phyloP scores from a whole-genome alignment of 2,888 invertebrate genomes.

The Cynaeus angustus region DNA sequence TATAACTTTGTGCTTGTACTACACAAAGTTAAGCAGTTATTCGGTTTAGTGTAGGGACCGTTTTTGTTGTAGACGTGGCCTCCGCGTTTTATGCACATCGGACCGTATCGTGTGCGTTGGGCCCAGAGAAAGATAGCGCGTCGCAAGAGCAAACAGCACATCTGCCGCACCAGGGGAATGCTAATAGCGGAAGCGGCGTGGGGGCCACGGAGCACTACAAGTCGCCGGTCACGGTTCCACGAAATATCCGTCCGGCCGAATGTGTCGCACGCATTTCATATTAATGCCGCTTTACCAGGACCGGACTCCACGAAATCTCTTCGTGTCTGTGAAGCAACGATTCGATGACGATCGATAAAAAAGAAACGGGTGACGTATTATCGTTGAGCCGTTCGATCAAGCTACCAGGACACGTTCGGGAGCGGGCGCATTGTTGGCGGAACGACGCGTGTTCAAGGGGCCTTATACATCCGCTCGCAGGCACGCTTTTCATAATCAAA shows the following conservation, averaged over 20 bases:
- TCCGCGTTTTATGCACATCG: neutral
- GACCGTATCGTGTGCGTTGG: slow-evolving; percentile 19
- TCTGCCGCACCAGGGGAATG: slow-evolving; percentile 66
- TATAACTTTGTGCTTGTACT: no score
- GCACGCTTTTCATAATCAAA: slow-evolving; percentile 48
- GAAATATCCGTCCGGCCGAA: slow-evolving; percentile 53
- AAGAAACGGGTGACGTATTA: slow-evolving; percentile 39
- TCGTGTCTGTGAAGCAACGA: neutral
- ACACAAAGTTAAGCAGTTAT: no score
- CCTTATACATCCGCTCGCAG: slow-evolving; percentile 32
- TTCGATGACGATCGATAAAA: slow-evolving; percentile 18
- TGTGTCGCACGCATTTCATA: slow-evolving; percentile 50
- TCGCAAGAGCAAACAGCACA: slow-evolving; percentile 59
- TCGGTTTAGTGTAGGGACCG: no score
- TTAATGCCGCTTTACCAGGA: slow-evolving; percentile 45
- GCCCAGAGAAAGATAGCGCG: slow-evolving; percentile 36
- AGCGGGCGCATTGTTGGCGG: slow-evolving; percentile 49
- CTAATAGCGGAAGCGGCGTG: slow-evolving; percentile 66
- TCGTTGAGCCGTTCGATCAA: slow-evolving; percentile 46
- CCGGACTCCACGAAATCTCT: neutral
- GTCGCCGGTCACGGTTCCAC: slow-evolving; percentile 52
- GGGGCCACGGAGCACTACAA: slow-evolving; percentile 52
- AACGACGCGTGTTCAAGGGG: slow-evolving; percentile 44
- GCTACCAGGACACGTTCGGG: slow-evolving; percentile 46
- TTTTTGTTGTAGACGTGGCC: no score